These are phyloP conservation scores for Gryllus longicercus DNA, from an alignment of 2,888 invertebrate genomes.

Conservation along the genomic window DNA sequence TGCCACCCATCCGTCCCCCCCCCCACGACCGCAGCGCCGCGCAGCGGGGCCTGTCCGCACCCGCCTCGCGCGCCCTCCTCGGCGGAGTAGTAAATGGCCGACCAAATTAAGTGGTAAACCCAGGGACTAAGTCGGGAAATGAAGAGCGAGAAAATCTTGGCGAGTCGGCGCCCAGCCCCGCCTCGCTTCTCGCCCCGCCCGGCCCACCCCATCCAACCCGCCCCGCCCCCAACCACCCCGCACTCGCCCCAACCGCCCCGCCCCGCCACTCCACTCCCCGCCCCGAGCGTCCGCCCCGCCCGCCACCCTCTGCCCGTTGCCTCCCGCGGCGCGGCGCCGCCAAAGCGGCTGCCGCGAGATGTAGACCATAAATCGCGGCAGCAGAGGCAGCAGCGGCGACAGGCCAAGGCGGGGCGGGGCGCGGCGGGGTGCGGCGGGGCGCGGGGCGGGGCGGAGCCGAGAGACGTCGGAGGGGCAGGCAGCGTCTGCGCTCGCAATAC, in stretches of 20 bases:
- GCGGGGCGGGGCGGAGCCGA: too few relatives aligned
- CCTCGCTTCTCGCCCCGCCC: background rate
- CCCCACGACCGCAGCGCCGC: background rate
- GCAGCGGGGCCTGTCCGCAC: background rate
- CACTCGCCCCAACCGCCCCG: too few relatives aligned
- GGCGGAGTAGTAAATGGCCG: constrained; percentile 17
- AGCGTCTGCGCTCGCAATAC: too few relatives aligned
- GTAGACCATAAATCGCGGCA: too few relatives aligned
- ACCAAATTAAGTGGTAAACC: constrained; percentile 26
- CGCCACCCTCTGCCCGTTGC: too few relatives aligned
- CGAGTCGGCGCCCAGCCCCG: background rate
- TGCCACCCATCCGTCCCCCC: background rate
- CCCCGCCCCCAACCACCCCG: background rate
- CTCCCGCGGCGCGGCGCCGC: background rate
- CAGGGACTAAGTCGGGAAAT: constrained; percentile 23
- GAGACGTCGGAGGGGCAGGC: too few relatives aligned
- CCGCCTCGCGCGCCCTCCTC: background rate
- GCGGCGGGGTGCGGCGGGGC: too few relatives aligned
- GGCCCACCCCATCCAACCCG: background rate
- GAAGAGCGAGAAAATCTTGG: constrained; percentile 20
- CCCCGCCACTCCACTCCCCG: too few relatives aligned
- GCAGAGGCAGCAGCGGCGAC: too few relatives aligned
- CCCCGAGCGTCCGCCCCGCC: background rate
- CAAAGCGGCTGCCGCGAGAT: too few relatives aligned
- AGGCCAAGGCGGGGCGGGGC: too few relatives aligned